Evolutionary conservation across 2,797 vertebrate genomes (phyloP), one percentile per base, ranked within the genome.

Genomic region (Poecilia picta): DNA sequence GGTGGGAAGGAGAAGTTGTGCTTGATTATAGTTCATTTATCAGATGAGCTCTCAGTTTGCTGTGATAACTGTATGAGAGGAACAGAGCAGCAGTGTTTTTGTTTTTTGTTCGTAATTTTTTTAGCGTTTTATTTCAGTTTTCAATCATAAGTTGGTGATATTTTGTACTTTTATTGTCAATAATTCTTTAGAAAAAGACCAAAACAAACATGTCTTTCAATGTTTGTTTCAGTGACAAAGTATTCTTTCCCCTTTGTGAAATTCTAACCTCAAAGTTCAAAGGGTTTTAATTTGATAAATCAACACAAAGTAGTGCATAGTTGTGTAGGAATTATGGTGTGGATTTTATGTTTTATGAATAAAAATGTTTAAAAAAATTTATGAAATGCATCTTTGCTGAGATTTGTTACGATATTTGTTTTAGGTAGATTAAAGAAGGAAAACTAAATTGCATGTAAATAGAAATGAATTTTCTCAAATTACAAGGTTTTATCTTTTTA

Each of bases 31-130:
- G 39, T 36, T 20, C 8, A 3, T 28, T 55, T 45, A 7, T 36
- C 39, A 36, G 68, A 72, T 47, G 2, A 41, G 53, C 25, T 46
- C 23, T 66, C 12, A n/a, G 46, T 79, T 71, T 57, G 68, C 73
- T 49, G 76, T 53, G 66, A 53, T 28, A 20, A 70, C 70, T 16
- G 51, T 36, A 2, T 45, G 74, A 83, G 66, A 82, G 36, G 16
- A 79, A 68, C 71, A 43, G 77, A 57, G 74, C 83, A 86, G 86
- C 86, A 83, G 74, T 72, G 25, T 78, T 85, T 51, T 2, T 76
- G 46, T 1, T 75, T 87, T 79, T 70, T 73, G 20, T 76, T 78
- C 53, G 33, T 45, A 4, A 78, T 57, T 0, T 11, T 49, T 75
- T 80, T 43, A 43, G 39, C 0, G 57, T 73, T 76, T 76, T 23